Evolutionary conservation across 2,113 vertebrate genomes (phyloP), one percentile per base, ranked within the genome.

Genomic region (Lipophrys pholis): DNA sequence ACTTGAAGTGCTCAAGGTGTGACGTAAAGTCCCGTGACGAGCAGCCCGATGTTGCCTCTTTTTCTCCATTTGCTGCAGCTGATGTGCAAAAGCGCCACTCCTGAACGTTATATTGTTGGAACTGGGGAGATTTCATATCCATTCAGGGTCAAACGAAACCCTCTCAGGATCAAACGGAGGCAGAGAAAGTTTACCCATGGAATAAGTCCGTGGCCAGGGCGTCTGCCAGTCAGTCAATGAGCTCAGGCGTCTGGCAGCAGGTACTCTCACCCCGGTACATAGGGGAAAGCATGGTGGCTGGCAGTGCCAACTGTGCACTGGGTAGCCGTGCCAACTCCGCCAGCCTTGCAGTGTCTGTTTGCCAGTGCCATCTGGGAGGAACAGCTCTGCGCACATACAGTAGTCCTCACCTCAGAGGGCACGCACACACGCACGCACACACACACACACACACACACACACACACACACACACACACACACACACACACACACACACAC

Each of bases 291-390:
- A 82, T 70, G 87, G 87, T 80, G 90, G 86, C 86, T 80, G 84
- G 76, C 84, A 72, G 87, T 78, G 89, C 92, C 91, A 92, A 91
- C 87, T 89, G 90, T 87, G 90, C 69, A 55, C 84, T 15, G 66
- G 76, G 71, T 70, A 43, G 56, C 50, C 6, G 82, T 83, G 91
- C 88, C 90, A 91, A 85, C 86, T 76, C 83, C 68, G 74, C 87
- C 91, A 90, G 87, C 82, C 89, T 86, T 71, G 88, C 89, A 82
- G 85, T 90, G 89, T 88, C 89, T 91, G 90, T 87, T 84, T 93
- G 91, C 90, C 88, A 89, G 85, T 58, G 83, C 93, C 93, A 94
- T 94, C 93, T 94, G 93, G 91, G 89, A 86, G 67, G 90, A 92
- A 76, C 91, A 87, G 89, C 86, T 82, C 89, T 72, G 82, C 63